phyloP scores from a whole-genome alignment of 2,888 invertebrate species.

The Congeria kusceri region DNA sequence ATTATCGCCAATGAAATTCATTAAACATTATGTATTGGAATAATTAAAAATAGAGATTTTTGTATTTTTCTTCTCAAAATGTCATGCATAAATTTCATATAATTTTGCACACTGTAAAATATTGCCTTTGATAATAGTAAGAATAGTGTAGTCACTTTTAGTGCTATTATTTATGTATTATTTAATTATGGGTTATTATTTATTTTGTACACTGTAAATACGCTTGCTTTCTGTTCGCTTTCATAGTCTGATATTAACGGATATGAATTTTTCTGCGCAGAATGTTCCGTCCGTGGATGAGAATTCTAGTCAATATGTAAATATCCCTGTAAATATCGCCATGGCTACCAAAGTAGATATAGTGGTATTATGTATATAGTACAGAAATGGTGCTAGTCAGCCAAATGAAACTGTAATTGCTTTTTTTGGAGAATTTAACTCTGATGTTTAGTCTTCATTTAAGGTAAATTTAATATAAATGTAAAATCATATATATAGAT shows the following conservation, averaged over 20 bases:
- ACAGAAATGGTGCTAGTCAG: conserved; percentile 1
- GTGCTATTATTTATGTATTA: background rate
- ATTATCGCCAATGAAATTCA: too few species aligned
- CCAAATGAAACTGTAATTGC: too few species aligned
- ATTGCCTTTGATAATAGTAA: conserved; percentile 1
- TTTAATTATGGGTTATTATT: background rate
- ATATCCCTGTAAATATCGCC: background rate
- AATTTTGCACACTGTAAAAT: background rate
- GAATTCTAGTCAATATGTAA: conserved; percentile 42
- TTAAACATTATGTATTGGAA: too few species aligned
- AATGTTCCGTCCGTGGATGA: conserved; percentile 53
- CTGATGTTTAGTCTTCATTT: too few species aligned
- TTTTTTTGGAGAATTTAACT: too few species aligned
- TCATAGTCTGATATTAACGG: background rate
- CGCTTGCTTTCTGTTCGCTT: background rate
- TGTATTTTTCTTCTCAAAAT: conserved; percentile 1
- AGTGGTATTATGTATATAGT: conserved; percentile 2
- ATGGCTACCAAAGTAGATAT: conserved; percentile 1
- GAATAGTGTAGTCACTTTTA: background rate
- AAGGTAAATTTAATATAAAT: too few species aligned
- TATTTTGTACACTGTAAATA: background rate
- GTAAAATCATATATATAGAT: too few species aligned
- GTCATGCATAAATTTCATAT: background rate
- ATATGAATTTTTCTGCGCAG: background rate
- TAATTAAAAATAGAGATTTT: background rate